These are phyloP conservation scores for Adoxophyes honmai DNA, from an alignment of 1,140 invertebrate species.

Conservation along the genomic window DNA sequence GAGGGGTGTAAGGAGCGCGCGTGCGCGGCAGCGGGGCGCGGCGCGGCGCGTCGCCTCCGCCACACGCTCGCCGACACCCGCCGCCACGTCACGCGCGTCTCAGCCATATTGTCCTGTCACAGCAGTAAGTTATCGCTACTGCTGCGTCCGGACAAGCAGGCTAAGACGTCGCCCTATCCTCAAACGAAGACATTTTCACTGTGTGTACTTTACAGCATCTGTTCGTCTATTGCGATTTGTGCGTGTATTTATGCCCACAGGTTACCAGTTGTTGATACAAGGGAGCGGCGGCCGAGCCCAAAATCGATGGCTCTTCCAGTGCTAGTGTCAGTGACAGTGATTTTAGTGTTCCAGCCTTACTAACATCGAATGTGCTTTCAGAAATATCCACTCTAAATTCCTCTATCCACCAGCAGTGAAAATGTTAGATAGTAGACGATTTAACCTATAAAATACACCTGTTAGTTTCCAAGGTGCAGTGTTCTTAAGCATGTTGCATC, in stretches of 20 bases:
- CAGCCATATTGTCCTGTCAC: slow-evolving; percentile 96
- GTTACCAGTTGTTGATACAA: slow-evolving; percentile 8
- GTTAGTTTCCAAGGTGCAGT: neutral
- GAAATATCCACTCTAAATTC: too few species aligned
- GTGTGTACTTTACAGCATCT: neutral
- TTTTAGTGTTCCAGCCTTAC: neutral
- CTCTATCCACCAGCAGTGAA: too few species aligned
- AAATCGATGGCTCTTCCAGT: slow-evolving; percentile 14
- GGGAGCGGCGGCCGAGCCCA: slow-evolving; percentile 11
- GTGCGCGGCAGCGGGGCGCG: slow-evolving; percentile 42
- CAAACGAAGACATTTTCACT: neutral
- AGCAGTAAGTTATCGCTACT: slow-evolving; percentile 91
- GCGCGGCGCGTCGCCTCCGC: slow-evolving; percentile 53
- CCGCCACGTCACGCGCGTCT: slow-evolving; percentile 52
- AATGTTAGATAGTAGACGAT: too few species aligned
- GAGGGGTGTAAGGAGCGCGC: slow-evolving; percentile 37
- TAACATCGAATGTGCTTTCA: too few species aligned
- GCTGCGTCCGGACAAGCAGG: slow-evolving; percentile 92
- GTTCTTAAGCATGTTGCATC: neutral
- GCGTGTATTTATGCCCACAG: slow-evolving; percentile 28
- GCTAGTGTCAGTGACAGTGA: slow-evolving; percentile 20
- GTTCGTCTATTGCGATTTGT: slow-evolving; percentile 16
- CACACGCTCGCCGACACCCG: slow-evolving; percentile 58
- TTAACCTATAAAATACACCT: neutral
- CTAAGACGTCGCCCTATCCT: slow-evolving; percentile 57